Evolutionary conservation across 2,113 vertebrate genomes (phyloP).

Genomic region (Gopherus flavomarginatus): DNA sequence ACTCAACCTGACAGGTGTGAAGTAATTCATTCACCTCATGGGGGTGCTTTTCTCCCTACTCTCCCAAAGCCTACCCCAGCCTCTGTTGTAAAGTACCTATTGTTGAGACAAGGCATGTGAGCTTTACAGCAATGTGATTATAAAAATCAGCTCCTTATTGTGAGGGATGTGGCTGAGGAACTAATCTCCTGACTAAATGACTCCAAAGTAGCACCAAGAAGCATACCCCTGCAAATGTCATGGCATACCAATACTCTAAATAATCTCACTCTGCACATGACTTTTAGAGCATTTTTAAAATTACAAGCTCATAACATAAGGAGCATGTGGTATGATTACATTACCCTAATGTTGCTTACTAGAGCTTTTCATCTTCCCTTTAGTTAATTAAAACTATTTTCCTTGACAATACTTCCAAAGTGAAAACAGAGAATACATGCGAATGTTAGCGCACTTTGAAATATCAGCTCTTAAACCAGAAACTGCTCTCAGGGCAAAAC

Average conservation of each 20-base stretch:
- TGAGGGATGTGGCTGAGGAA: not conserved
- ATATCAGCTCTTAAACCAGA: not conserved
- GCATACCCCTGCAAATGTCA: not conserved
- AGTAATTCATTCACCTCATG: not conserved
- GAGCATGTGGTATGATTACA: not conserved
- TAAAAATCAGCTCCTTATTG: not conserved
- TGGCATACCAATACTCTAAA: not conserved
- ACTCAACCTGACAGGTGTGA: not conserved
- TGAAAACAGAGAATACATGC: not conserved
- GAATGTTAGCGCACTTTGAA: not conserved
- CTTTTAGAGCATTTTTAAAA: not conserved
- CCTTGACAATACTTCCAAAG: not conserved
- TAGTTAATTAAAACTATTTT: not conserved
- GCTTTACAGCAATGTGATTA: not conserved
- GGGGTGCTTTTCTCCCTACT: not conserved
- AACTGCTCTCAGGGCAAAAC: not conserved
- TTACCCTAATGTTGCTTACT: not conserved
- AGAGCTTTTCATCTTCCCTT: not conserved
- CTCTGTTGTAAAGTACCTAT: fast-evolving
- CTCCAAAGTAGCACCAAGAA: not conserved
- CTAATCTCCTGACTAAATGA: not conserved
- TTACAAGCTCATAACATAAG: not conserved
- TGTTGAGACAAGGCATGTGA: fast-evolving
- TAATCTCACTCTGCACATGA: not conserved
- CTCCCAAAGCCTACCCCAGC: not conserved